Percentiles rank a stretch among this genome's conserved stretches.
Evolutionary conservation across 2,797 vertebrate species (phyloP).

Genomic region (Spinus pinus): DNA sequence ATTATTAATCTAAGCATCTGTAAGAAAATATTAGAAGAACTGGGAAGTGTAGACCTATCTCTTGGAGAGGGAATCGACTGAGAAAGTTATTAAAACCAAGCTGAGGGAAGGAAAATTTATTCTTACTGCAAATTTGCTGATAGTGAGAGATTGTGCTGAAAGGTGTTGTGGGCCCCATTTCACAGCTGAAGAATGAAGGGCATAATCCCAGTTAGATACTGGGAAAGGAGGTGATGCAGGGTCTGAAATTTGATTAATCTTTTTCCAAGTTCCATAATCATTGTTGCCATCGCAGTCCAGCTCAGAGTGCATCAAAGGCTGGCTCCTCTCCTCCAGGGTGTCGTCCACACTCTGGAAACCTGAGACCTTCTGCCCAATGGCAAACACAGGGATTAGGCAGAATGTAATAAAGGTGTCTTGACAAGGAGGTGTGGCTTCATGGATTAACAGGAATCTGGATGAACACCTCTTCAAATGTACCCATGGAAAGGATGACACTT

Average conservation of each 20-base stretch:
- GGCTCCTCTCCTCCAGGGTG: not conserved
- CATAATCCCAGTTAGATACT: not conserved
- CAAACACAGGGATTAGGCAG: not conserved
- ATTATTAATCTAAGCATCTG: not conserved
- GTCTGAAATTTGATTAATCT: not conserved
- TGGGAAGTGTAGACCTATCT: not conserved
- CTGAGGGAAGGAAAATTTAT: not conserved
- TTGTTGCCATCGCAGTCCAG: not conserved
- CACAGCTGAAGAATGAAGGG: not conserved
- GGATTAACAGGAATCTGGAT: not conserved
- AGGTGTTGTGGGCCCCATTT: not conserved
- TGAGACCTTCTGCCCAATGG: not conserved
- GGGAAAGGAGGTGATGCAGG: not conserved
- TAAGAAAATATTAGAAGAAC: not conserved
- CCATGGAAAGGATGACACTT: not conserved
- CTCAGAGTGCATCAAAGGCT: not conserved
- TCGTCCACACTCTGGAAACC: not conserved
- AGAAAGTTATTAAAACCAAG: not conserved
- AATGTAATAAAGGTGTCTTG: not conserved
- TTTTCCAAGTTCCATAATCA: not conserved
- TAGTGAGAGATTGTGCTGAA: not conserved
- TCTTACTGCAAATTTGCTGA: not conserved
- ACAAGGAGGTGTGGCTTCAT: not conserved
- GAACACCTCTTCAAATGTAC: not conserved
- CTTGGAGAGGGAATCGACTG: not conserved